Evolutionary conservation across 2,113 vertebrate genomes (phyloP).

Genomic region (Hepsetus odoe): DNA sequence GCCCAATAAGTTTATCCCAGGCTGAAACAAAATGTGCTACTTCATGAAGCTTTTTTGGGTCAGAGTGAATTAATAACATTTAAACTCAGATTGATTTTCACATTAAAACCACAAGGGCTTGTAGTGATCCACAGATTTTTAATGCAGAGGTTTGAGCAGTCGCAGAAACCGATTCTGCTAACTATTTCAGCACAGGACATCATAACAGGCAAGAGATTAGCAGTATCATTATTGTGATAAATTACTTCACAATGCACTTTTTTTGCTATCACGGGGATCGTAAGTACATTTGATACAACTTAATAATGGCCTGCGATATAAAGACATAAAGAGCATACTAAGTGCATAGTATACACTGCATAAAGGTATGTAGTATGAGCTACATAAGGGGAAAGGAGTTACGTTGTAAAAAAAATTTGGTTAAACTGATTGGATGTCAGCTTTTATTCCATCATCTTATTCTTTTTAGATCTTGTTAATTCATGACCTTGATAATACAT

Average conservation of each 20-base stretch:
- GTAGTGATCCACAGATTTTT: not conserved
- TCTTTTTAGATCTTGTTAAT: too few species aligned
- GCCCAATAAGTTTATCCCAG: not conserved
- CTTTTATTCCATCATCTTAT: too few species aligned
- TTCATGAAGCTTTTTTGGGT: not conserved
- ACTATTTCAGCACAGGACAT: not conserved
- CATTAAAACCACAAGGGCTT: not conserved
- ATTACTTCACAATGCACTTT: not conserved
- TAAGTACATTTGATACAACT: not conserved
- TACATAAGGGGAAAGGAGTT: too few species aligned
- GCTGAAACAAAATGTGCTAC: not conserved
- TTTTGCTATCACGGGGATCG: not conserved
- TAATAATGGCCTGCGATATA: too few species aligned
- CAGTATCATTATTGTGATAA: constrained; percentile 2
- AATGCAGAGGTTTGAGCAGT: not conserved
- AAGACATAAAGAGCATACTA: too few species aligned
- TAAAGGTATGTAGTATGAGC: too few species aligned
- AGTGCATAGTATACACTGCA: too few species aligned
- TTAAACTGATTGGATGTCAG: too few species aligned
- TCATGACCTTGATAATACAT: too few species aligned
- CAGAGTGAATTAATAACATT: not conserved
- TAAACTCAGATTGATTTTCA: not conserved
- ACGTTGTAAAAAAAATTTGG: too few species aligned
- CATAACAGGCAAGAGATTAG: not conserved
- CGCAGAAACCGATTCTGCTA: not conserved